These are phyloP conservation scores for Chaetoderma sp. DNA, from an alignment of 2,888 invertebrate genomes.

Conservation along the genomic window DNA sequence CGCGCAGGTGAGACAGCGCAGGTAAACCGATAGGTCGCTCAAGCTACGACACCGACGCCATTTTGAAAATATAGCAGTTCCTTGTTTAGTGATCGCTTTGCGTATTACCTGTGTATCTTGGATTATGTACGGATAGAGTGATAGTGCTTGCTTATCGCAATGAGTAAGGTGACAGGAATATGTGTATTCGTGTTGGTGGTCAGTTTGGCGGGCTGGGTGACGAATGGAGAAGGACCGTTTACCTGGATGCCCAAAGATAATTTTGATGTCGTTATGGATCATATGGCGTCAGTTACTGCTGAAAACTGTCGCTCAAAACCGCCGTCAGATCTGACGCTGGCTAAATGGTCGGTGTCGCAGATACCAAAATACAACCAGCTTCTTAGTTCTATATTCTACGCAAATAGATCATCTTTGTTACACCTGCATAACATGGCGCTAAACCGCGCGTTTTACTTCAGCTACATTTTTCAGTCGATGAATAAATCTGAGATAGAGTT, in stretches of 20 bases:
- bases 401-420: slow-evolving; percentile 89
- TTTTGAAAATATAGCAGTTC: too few species aligned
- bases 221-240: slow-evolving; percentile 52
- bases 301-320: slow-evolving; percentile 93
- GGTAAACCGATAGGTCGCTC: too few species aligned
- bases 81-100: too few species aligned
- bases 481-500: slow-evolving; percentile 73
- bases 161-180: too few species aligned
- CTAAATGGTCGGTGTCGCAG: slow-evolving; percentile 88
- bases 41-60: too few species aligned
- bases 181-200: neutral
- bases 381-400: slow-evolving; percentile 82
- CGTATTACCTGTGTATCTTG: too few species aligned
- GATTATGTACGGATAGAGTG: too few species aligned
- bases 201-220: neutral
- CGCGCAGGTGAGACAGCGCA: too few species aligned
- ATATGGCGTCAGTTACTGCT: slow-evolving; percentile 84
- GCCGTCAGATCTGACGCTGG: slow-evolving; percentile 82
- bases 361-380: slow-evolving; percentile 67
- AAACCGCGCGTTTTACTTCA: slow-evolving; percentile 87
- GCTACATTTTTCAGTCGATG: slow-evolving; percentile 56
- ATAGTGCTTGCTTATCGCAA: too few species aligned
- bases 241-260: slow-evolving; percentile 92
- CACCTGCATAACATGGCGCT: slow-evolving; percentile 97
- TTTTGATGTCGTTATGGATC: slow-evolving; percentile 88